Evolutionary conservation across 2,113 vertebrate genomes (phyloP).

Genomic region (Daboia siamensis): DNA sequence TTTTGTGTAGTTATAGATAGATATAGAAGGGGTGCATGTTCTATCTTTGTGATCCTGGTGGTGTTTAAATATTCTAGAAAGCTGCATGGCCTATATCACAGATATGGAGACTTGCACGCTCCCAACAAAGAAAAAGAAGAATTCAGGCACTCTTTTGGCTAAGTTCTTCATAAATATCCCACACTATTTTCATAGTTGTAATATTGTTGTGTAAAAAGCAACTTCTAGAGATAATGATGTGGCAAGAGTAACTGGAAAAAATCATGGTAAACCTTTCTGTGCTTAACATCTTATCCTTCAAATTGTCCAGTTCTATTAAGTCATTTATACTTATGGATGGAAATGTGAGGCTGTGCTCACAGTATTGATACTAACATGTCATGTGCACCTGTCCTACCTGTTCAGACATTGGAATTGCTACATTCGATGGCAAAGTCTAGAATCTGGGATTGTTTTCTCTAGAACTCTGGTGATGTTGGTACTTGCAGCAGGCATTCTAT

Average conservation of each 20-base stretch:
- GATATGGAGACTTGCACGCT: background rate
- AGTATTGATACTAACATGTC: background rate
- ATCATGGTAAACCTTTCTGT: background rate
- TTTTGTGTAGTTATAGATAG: background rate
- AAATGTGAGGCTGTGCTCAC: background rate
- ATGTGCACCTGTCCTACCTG: background rate
- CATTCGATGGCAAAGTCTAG: background rate
- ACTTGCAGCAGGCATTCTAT: background rate
- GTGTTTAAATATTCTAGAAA: background rate
- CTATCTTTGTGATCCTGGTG: background rate
- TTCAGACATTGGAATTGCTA: background rate
- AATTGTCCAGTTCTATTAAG: background rate
- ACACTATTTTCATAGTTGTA: background rate
- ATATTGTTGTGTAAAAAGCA: background rate
- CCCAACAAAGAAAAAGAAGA: background rate
- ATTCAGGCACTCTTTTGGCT: background rate
- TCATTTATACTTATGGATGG: background rate
- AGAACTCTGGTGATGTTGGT: background rate
- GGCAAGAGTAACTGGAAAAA: background rate
- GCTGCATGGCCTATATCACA: conserved; percentile 3
- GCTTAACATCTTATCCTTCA: background rate
- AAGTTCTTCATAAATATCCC: background rate
- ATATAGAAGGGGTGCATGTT: background rate
- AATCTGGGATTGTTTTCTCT: background rate
- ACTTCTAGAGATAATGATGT: background rate